A percentile compares a stretch with the other conserved stretches of the same genome.
phyloP scores from a whole-genome alignment of 1,140 invertebrate genomes.

The Zaprionus gabonicus region DNA sequence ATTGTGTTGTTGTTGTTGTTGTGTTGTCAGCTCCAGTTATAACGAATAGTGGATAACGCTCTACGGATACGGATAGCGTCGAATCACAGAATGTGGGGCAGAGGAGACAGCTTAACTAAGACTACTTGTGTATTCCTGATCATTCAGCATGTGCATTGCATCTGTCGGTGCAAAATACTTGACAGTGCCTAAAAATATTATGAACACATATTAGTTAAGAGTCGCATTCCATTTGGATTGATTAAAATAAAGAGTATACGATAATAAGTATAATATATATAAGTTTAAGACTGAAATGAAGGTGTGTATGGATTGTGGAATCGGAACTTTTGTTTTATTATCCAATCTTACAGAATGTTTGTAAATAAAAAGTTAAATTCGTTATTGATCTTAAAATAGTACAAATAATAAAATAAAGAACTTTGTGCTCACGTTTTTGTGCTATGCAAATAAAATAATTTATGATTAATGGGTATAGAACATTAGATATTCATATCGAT shows the following conservation, averaged over 20 bases:
- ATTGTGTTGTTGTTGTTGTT: conserved; percentile 43
- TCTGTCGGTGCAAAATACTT: conserved; percentile 87
- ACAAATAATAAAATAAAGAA: conserved; percentile 2
- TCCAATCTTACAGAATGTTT: conserved; percentile 7
- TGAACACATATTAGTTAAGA: conserved; percentile 53
- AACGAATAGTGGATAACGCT: conserved; percentile 3
- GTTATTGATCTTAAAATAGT: not conserved
- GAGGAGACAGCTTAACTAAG: conserved; percentile 65
- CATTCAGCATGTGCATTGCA: conserved; percentile 86
- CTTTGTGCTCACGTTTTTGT: not conserved
- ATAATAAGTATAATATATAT: not conserved
- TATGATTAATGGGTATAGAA: not conserved
- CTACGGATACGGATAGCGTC: conserved; percentile 11
- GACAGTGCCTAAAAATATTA: conserved; percentile 80
- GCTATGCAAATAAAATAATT: not conserved
- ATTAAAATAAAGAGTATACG: not conserved
- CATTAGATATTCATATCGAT: not conserved
- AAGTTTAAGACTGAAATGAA: conserved; percentile 1
- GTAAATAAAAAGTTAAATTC: conserved; percentile 3
- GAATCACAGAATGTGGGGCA: conserved; percentile 33
- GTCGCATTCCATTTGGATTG: not conserved
- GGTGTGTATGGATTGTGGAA: not conserved
- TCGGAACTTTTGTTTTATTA: not conserved
- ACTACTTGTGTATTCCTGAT: conserved; percentile 81
- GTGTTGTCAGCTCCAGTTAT: conserved; percentile 25